phyloP scores from a whole-genome alignment of 2,797 vertebrate species.

The Pseudocheirus occidentalis region DNA sequence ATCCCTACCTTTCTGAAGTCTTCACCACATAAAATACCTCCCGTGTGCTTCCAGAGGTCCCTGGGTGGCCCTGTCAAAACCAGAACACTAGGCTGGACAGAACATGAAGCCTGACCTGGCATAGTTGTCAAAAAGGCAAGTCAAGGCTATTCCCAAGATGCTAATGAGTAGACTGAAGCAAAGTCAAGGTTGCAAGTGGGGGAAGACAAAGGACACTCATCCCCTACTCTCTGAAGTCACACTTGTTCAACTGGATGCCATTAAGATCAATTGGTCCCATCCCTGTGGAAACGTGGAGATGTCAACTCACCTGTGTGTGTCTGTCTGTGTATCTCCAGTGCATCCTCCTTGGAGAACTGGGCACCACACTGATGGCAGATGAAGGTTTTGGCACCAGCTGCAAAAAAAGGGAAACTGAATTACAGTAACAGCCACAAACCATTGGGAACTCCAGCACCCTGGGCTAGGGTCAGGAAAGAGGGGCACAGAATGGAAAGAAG shows the following conservation, averaged over 20 bases:
- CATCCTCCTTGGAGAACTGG: conserved; percentile 98
- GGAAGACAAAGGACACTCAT: background rate
- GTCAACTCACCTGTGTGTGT: conserved; percentile 93
- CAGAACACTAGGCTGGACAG: background rate
- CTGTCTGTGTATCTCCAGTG: conserved; percentile 95
- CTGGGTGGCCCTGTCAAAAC: background rate
- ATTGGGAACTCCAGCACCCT: accelerated
- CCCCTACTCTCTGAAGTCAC: accelerated
- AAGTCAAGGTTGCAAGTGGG: background rate
- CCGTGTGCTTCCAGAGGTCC: background rate
- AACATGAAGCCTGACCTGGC: background rate
- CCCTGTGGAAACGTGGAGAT: background rate
- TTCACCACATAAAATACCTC: background rate
- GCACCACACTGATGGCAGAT: conserved; percentile 98
- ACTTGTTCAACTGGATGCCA: too few species aligned
- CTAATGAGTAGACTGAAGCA: too few species aligned
- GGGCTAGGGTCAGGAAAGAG: background rate
- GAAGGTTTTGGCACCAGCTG: conserved; percentile 96
- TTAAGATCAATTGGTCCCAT: accelerated
- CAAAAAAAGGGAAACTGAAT: conserved; percentile 66
- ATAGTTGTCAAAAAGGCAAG: background rate
- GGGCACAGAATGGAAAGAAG: background rate
- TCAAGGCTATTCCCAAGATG: background rate
- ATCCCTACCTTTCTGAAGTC: background rate
- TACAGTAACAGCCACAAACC: background rate